These are phyloP conservation scores for Phrynosoma platyrhinos DNA, from an alignment of 2,113 vertebrate genomes.

Conservation along the genomic window DNA sequence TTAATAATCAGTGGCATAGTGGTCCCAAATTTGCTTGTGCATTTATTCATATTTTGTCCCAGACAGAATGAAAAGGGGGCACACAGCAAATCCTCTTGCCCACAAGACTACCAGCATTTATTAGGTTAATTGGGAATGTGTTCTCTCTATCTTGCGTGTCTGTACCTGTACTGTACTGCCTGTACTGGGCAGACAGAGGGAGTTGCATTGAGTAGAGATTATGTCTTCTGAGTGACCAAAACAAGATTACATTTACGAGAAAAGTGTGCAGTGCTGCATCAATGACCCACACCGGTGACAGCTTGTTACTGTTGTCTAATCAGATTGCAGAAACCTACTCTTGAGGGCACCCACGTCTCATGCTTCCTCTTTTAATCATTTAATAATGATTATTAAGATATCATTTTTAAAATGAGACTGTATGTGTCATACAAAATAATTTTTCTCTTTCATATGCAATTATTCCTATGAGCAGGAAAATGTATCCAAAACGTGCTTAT, in stretches of 20 bases:
- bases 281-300: background rate
- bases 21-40: too few relatives aligned
- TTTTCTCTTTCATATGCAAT: background rate
- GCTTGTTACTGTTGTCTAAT: background rate
- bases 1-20: too few relatives aligned
- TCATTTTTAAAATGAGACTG: too few relatives aligned
- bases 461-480: background rate
- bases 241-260: background rate
- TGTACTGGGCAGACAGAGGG: background rate
- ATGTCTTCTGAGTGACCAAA: background rate
- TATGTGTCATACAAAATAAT: too few relatives aligned
- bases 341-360: background rate
- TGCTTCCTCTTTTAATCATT: too few relatives aligned
- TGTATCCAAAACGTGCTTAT: background rate
- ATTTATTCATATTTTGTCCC: too few relatives aligned
- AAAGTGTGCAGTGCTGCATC: background rate
- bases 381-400: too few relatives aligned
- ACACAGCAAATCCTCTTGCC: too few relatives aligned
- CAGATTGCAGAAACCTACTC: background rate
- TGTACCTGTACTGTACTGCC: background rate
- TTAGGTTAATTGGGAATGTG: too few relatives aligned
- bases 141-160: too few relatives aligned
- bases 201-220: background rate
- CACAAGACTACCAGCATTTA: too few relatives aligned
- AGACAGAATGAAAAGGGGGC: too few relatives aligned